Evolutionary conservation across 2,888 invertebrate species (phyloP).

Genomic region (Netelia melanura): DNA sequence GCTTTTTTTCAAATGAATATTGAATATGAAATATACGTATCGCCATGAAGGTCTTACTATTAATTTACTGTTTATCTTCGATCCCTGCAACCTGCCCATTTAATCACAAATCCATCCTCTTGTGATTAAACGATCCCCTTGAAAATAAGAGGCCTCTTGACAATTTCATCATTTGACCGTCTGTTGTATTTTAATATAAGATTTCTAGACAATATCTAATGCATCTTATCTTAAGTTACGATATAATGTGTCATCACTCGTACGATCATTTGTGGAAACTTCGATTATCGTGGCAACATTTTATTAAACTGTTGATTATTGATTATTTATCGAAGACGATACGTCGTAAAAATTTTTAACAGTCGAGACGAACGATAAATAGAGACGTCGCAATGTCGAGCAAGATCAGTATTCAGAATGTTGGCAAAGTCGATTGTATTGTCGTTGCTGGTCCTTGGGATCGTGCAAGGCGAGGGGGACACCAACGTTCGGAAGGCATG

Average conservation of each 20-base stretch:
- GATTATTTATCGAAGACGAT: neutral
- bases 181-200: no score
- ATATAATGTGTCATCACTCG: neutral
- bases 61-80: no score
- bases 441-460: slow-evolving; percentile 33
- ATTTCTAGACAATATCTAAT: neutral
- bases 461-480: slow-evolving; percentile 12
- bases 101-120: no score
- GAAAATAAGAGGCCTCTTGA: no score
- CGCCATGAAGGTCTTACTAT: no score
- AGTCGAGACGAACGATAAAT: slow-evolving; percentile 39
- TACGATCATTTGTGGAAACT: neutral
- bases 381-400: neutral
- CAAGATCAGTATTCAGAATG: slow-evolving; percentile 43
- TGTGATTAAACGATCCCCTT: no score
- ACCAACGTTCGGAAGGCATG: slow-evolving; percentile 86
- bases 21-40: no score
- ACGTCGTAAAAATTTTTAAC: neutral
- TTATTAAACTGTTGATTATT: neutral
- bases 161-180: no score
- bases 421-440: slow-evolving; percentile 37
- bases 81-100: slow-evolving; percentile 72
- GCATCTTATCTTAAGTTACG: slow-evolving; percentile 76
- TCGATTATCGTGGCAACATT: neutral
- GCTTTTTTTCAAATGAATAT: no score